Evolutionary conservation across 2,113 vertebrate genomes (phyloP).

Genomic region (cat (Felis catus)): DNA sequence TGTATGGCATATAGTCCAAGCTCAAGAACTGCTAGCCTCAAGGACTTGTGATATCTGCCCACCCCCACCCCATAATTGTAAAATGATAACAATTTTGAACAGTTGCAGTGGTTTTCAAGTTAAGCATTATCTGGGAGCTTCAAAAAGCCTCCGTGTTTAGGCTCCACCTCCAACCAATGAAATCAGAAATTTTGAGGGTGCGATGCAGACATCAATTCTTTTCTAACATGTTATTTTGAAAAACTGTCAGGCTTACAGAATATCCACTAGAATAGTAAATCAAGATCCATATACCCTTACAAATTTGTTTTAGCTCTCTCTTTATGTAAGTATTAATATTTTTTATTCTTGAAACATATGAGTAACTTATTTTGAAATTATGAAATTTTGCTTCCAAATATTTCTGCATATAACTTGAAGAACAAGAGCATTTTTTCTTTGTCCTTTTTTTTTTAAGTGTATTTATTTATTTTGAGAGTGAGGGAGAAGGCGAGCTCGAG

Average conservation of each 20-base stretch:
- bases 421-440: not conserved
- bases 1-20: not conserved
- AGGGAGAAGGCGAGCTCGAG: too few species aligned
- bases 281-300: not conserved
- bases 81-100: constrained; percentile 22
- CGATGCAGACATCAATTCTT: not conserved
- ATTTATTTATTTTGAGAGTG: too few species aligned
- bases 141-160: not conserved
- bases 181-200: not conserved
- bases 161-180: not conserved
- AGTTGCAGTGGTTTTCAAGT: not conserved
- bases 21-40: not conserved
- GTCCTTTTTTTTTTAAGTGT: too few species aligned
- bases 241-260: not conserved
- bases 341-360: not conserved
- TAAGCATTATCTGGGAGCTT: not conserved
- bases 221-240: not conserved
- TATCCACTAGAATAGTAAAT: not conserved
- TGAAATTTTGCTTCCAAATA: constrained; percentile 2
- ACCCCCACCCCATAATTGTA: not conserved
- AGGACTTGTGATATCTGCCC: not conserved
- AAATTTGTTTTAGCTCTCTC: not conserved
- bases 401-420: not conserved
- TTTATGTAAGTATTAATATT: not conserved
- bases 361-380: not conserved